Conservation (phyloP, 2,888 invertebrate species). For the Lampropteryx suffumata region DNA sequence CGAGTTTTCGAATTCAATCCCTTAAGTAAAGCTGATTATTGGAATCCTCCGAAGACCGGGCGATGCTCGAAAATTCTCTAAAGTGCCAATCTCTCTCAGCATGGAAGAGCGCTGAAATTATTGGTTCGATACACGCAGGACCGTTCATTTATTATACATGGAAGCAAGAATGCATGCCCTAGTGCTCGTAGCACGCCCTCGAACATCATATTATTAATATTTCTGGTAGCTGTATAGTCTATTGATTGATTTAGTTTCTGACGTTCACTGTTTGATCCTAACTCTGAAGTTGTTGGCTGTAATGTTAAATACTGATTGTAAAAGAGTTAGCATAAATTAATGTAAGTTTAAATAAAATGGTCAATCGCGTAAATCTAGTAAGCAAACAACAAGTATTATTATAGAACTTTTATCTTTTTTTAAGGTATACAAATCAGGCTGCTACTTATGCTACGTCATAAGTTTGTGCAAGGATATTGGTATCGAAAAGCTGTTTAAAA, state of each 20-base stretch:
- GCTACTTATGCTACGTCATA: too few species aligned
- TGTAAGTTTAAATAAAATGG: too few species aligned
- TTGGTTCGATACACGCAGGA: conserved; percentile 62
- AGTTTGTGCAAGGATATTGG: too few species aligned
- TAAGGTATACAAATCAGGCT: too few species aligned
- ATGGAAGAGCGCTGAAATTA: conserved; percentile 60
- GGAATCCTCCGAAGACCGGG: conserved; percentile 64
- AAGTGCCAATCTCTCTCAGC: conserved; percentile 73
- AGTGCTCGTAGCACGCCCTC: conserved; percentile 27
- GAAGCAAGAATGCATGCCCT: conserved; percentile 31
- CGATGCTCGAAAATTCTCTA: conserved; percentile 66
- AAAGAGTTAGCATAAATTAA: too few species aligned
- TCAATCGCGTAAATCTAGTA: too few species aligned
- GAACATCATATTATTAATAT: conserved; percentile 38
- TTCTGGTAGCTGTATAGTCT: conserved; percentile 46
- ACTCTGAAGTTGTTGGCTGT: too few species aligned
- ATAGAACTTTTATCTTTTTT: too few species aligned
- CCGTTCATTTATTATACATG: conserved; percentile 69
- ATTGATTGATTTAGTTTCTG: conserved; percentile 59
- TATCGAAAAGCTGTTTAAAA: too few species aligned
- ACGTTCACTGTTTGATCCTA: too few species aligned
- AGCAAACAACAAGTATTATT: too few species aligned
- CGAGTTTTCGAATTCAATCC: conserved; percentile 77
- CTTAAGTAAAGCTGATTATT: conserved; percentile 81
- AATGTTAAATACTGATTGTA: too few species aligned